Percentiles rank a stretch among this genome's conserved stretches.
Conservation (phyloP, 2,113 vertebrate species). For the Podarcis raffonei region DNA sequence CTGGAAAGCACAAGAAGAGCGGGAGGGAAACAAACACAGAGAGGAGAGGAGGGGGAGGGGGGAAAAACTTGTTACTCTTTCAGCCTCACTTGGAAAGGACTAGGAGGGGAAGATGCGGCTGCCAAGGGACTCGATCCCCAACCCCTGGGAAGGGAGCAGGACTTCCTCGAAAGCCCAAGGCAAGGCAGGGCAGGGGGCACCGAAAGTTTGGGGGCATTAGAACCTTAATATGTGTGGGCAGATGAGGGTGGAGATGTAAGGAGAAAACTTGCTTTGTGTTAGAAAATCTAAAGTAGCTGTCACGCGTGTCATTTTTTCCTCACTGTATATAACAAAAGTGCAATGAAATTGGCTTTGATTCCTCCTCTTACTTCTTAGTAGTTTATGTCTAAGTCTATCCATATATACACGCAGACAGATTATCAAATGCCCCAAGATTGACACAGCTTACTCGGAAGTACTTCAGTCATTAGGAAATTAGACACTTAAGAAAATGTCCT, state of each 20-base stretch:
- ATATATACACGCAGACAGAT: not conserved
- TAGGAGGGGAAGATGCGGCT: not conserved
- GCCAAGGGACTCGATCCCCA: not conserved
- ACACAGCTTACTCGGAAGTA: not conserved
- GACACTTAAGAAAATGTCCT: too few species aligned
- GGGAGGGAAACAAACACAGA: not conserved
- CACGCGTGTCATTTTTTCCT: not conserved
- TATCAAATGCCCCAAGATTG: not conserved
- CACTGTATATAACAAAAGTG: not conserved
- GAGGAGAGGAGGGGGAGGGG: not conserved
- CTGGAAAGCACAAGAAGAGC: slow-evolving; percentile 63
- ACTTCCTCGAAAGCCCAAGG: not conserved
- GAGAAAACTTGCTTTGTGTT: not conserved
- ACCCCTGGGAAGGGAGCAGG: not conserved
- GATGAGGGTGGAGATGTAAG: not conserved
- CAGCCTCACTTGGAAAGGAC: not conserved
- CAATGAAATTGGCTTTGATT: not conserved
- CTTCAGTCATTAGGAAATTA: not conserved
- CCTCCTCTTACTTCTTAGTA: not conserved
- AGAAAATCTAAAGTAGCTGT: too few species aligned
- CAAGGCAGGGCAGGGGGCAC: not conserved
- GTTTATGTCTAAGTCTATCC: too few species aligned
- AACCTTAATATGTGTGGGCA: fast-evolving
- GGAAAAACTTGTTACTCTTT: not conserved
- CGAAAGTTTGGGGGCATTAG: not conserved